These are phyloP conservation scores for Ellobius talpinus DNA, from an alignment of 2,113 vertebrate species.

Conservation along the genomic window DNA sequence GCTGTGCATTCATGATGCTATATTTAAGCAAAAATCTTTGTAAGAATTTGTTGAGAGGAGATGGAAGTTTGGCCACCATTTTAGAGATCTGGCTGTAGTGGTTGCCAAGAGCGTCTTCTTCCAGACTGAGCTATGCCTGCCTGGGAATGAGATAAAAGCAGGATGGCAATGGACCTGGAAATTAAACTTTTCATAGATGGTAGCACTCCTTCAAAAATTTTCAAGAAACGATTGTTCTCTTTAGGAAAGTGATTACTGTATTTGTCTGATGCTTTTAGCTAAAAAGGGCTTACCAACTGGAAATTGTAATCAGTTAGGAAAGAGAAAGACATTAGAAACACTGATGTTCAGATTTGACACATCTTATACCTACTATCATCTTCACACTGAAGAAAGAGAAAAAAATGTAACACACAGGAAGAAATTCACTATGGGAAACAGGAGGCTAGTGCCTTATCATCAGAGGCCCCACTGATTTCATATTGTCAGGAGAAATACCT, in stretches of 20 bases:
- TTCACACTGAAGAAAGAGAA: neutral
- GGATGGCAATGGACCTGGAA: neutral
- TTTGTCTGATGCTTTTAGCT: neutral
- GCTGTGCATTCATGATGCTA: conserved; percentile 79
- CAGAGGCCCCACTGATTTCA: neutral
- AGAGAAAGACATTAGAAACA: neutral
- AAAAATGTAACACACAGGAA: neutral
- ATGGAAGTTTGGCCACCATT: conserved; percentile 55
- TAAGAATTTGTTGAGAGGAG: conserved; percentile 57
- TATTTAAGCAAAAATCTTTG: conserved; percentile 78
- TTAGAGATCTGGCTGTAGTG: conserved; percentile 34
- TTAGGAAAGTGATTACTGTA: neutral
- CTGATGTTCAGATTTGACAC: neutral
- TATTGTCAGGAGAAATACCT: conserved; percentile 12
- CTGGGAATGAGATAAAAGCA: neutral
- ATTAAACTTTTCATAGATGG: neutral
- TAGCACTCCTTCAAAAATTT: conserved; percentile 37
- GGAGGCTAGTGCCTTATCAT: neutral
- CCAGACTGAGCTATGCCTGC: neutral
- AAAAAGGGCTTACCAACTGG: neutral
- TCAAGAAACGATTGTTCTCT: neutral
- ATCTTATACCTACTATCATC: neutral
- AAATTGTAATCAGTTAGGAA: neutral
- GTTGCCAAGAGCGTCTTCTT: conserved; percentile 48
- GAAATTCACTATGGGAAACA: neutral